Evolutionary conservation across 2,113 vertebrate genomes (phyloP), one percentile per base, ranked within the genome.

Genomic region (Lynx canadensis): DNA sequence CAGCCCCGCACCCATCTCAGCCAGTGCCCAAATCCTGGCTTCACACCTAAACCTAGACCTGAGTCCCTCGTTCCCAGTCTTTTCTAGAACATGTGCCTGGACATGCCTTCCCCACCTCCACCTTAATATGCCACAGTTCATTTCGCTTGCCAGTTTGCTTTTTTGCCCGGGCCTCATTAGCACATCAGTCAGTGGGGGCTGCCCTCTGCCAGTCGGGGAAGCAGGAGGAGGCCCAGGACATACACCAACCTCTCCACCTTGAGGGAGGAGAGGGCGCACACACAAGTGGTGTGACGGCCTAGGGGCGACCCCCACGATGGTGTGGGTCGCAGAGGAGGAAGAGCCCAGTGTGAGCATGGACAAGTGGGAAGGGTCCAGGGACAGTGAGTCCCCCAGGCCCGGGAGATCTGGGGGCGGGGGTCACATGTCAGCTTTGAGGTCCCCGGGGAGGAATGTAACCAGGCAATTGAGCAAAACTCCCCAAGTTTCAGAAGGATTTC

Each of bases 1-100:
- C 0, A 6, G 5, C 60, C 31, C 13, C 0, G 1, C 3, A n/a
- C 31, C 1, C 23, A 29, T 11, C 48, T 38, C 41, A 12, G 3
- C 29, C 23, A 0, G 16, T 2, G 1, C 33, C 80, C 16, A 38
- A 8, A 1, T 52, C 78, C 50, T 9, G 7, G n/a, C 33, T 36
- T 25, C 84, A 87, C 52, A 25, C 68, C 18, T 19, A 5, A 48
- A n/a, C 45, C 33, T 25, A 4, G 63, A 50, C 19, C 52, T 11
- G 11, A 65, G n/a, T 63, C 41, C 36, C 38, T 50, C 0, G 8
- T 8, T 41, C 5, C 15, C 6, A 14, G 10, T 73, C 11, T 81
- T 69, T 41, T 27, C 65, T 55, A 23, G 94, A 76, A 79, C 74
- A 16, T n/a, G 3, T 36, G 16, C 14, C n/a, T 25, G 10, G 33